Evolutionary conservation across 1,140 invertebrate genomes (phyloP).

Genomic region (fruit fly (Drosophila melanogaster)): Release_6_plus_ISO1_MT NT_037436.4:19964001-19964500

Average conservation of each 20-base stretch:
- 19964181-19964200: too few relatives aligned
- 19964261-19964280: constrained; percentile 82
- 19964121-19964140: too few relatives aligned
- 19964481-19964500: too few relatives aligned
- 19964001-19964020: not conserved
- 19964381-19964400: constrained; percentile 73
- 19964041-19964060: too few relatives aligned
- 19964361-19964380: constrained; percentile 82
- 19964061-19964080: too few relatives aligned
- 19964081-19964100: too few relatives aligned
- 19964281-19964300: constrained; percentile 83
- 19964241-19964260: not conserved
- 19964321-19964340: constrained; percentile 84
- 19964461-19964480: not conserved
- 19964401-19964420: constrained; percentile 49
- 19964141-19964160: too few relatives aligned
- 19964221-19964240: constrained; percentile 9
- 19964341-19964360: constrained; percentile 74
- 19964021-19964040: too few relatives aligned
- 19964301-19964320: constrained; percentile 82
- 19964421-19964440: not conserved
- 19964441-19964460: not conserved
- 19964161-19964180: too few relatives aligned
- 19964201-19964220: not conserved
- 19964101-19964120: too few relatives aligned